Conservation (phyloP, 2,797 vertebrate genomes). For the Leontopithecus rosalia region DNA sequence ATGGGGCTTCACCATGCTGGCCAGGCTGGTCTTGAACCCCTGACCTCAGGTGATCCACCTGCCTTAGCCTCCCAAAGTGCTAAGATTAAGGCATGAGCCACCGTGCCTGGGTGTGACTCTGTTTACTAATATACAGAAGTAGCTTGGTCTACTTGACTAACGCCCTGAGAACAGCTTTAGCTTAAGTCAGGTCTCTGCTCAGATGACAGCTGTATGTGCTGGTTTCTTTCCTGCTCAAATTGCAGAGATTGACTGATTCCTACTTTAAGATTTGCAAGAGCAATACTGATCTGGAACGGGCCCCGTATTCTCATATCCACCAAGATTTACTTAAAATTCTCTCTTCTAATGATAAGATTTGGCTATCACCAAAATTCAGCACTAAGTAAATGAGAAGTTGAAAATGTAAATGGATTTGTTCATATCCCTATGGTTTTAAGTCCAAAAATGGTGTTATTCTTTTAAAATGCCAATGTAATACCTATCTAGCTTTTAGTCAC, state of each 20-base stretch:
- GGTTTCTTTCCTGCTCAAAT: constrained; percentile 12
- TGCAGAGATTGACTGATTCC: background rate
- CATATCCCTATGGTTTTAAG: background rate
- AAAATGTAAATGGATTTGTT: constrained; percentile 1
- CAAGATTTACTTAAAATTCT: background rate
- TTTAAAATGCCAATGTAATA: background rate
- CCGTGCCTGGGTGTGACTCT: background rate
- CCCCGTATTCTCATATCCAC: background rate
- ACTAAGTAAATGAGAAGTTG: constrained; percentile 9
- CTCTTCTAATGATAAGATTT: background rate
- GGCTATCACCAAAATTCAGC: background rate
- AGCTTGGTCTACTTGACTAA: background rate
- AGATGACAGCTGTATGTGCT: background rate
- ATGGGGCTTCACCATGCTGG: background rate
- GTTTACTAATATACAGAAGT: background rate
- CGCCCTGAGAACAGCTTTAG: background rate
- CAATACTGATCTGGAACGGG: background rate
- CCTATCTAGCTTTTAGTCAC: background rate
- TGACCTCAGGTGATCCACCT: background rate
- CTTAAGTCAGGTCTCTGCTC: background rate
- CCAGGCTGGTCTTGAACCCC: background rate
- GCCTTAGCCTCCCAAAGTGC: background rate
- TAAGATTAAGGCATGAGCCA: background rate
- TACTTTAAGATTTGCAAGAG: background rate
- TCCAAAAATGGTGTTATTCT: constrained; percentile 29